A percentile compares a stretch with the other conserved stretches of the same genome.
phyloP scores from a whole-genome alignment of 2,888 invertebrate species.

The Melinaea menophilus region DNA sequence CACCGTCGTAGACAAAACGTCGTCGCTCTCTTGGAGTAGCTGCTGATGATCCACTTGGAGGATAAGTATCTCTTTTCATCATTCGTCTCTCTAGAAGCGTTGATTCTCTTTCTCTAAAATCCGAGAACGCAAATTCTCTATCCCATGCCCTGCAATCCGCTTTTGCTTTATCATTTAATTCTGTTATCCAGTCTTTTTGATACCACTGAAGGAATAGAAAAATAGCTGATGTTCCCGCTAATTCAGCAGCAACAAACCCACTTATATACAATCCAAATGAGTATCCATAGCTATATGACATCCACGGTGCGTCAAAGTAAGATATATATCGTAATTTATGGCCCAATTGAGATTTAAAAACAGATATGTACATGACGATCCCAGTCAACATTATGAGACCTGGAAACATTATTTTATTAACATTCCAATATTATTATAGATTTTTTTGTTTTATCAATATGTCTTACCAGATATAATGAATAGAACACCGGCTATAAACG shows the following conservation, averaged over 20 bases:
- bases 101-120: slow-evolving; percentile 69
- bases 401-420: slow-evolving; percentile 56
- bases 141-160: slow-evolving; percentile 72
- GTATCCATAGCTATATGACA: slow-evolving; percentile 92
- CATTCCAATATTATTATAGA: slow-evolving; percentile 1
- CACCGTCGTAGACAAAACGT: slow-evolving; percentile 82
- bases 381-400: slow-evolving; percentile 94
- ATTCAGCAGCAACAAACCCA: slow-evolving; percentile 89
- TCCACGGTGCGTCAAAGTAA: slow-evolving; percentile 85
- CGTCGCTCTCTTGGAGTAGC: slow-evolving; percentile 76
- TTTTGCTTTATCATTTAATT: slow-evolving; percentile 71
- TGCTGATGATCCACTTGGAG: slow-evolving; percentile 63
- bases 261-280: slow-evolving; percentile 91
- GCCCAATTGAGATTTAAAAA: slow-evolving; percentile 93
- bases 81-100: slow-evolving; percentile 65
- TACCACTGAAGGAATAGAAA: slow-evolving; percentile 91
- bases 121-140: slow-evolving; percentile 72
- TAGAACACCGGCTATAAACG: slow-evolving; percentile 90
- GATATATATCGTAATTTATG: slow-evolving; percentile 90
- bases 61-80: slow-evolving; percentile 71
- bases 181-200: slow-evolving; percentile 80
- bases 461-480: slow-evolving; percentile 92
- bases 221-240: slow-evolving; percentile 91
- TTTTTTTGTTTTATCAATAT: not conserved
- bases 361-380: slow-evolving; percentile 94